Base-by-base conservation (phyloP, 2,797 vertebrate species). In the Myoxocephalus aenaeus region DNA sequence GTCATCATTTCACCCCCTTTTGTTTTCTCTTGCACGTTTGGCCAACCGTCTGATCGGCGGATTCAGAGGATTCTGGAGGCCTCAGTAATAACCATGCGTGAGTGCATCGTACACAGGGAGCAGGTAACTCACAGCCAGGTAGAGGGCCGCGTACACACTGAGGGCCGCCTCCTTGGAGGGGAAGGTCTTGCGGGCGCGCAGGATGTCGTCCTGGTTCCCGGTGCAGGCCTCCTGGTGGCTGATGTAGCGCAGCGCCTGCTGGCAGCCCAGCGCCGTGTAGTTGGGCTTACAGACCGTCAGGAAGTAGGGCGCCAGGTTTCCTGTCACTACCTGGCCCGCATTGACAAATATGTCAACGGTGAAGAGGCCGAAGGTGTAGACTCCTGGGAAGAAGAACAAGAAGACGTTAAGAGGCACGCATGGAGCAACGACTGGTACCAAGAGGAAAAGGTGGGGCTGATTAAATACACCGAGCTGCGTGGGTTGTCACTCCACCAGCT, bases 311-410 rank as follows among this genome's bases (percentile, higher is more conserved):
- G 98, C 97, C 85, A 99, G 94, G 90, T 99, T 99, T 34, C 98
- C 98, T 11, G 98, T 99, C 81, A 99, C 98, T 17, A 99, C 97
- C 95, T 99, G 98, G 85, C 98, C 98, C 8, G 98, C 98, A 63
- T 99, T 99, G 90, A 98, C 97, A 89, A 99, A 99, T 94, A 99
- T 99, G 94, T 99, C 98, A 18, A 98, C 98, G 22, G 97, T 97
- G 93, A 99, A 99, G 72, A 99, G 96, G 92, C 98, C 98, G 84
- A 99, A 99, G 22, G 96, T 95, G 87, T 99, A 99, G 92, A 99
- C 97, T 81, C 98, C 98, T 99, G 88, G 17, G 44, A 79, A 73
- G 87, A 82, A 86, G 83, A 80, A 87, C 20, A 81, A 86, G 12
- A 3, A 51, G 25, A 29, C 3, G 17, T n/a, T 76, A 11, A 56